A percentile compares a stretch with the other conserved stretches of the same genome.
Evolutionary conservation across 1,140 invertebrate species (phyloP).

Genomic region (Dufourea novaeangliae): DNA sequence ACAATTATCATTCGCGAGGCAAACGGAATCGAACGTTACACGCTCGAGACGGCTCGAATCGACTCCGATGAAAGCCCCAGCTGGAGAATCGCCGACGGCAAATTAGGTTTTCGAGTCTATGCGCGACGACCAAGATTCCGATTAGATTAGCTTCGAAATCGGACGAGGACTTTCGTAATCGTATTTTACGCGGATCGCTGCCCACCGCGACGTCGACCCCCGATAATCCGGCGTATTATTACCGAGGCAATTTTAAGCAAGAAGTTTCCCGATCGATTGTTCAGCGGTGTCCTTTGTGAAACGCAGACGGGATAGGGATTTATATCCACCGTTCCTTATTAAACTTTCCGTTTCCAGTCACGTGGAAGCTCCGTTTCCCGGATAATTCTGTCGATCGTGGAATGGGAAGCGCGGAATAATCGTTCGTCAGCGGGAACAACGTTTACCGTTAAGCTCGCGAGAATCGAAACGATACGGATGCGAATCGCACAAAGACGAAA

Average conservation of each 20-base stretch:
- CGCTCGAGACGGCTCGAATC: background rate
- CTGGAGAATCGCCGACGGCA: slow-evolving; percentile 6
- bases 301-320: no score
- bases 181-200: slow-evolving; percentile 24
- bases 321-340: no score
- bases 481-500: slow-evolving; percentile 23
- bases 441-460: background rate
- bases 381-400: no score
- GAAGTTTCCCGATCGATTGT: background rate
- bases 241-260: background rate
- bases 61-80: slow-evolving; percentile 9
- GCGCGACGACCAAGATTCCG: slow-evolving; percentile 29
- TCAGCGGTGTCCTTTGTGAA: background rate
- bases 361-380: no score
- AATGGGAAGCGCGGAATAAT: no score
- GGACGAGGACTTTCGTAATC: slow-evolving; percentile 31
- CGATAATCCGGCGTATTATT: slow-evolving; percentile 28
- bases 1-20: background rate
- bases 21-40: background rate
- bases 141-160: slow-evolving; percentile 46
- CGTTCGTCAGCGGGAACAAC: background rate
- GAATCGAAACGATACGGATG: background rate
- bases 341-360: no score
- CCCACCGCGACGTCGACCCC: background rate
- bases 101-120: slow-evolving; percentile 21